These are phyloP conservation scores for Rhincodon typus DNA, from an alignment of 2,797 vertebrate species.

Conservation along the genomic window DNA sequence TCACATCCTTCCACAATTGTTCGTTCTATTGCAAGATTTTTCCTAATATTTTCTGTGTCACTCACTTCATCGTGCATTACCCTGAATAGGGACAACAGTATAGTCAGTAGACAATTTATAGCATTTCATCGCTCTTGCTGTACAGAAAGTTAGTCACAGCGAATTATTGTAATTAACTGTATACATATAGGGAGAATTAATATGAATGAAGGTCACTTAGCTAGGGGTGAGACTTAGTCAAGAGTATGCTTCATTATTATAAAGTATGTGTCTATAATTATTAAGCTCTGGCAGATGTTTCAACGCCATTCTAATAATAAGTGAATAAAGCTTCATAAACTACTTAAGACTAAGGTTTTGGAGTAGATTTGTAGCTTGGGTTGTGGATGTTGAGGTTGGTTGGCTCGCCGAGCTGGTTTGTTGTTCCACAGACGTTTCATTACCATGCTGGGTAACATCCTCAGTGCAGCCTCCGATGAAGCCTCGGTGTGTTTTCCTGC, in stretches of 20 bases:
- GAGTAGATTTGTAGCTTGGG: no score
- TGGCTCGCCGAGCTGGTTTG: no score
- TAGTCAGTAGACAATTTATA: not conserved
- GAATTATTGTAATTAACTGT: constrained; percentile 9
- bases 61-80: constrained; percentile 98
- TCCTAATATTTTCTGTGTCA: constrained; percentile 96
- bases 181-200: not conserved
- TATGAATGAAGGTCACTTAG: not conserved
- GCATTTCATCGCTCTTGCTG: not conserved
- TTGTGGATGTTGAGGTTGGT: no score
- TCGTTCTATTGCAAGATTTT: constrained; percentile 94
- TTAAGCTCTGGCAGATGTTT: not conserved
- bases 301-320: not conserved
- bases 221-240: not conserved
- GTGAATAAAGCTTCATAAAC: not conserved
- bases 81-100: constrained; percentile 52
- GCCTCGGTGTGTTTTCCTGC: no score
- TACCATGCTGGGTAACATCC: no score
- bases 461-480: no score
- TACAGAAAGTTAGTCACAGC: not conserved
- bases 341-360: not conserved
- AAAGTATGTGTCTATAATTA: not conserved
- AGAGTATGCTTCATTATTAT: not conserved
- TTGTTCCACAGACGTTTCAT: no score
- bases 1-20: constrained; percentile 98